Percentiles rank a stretch among this genome's conserved stretches.
phyloP scores from a whole-genome alignment of 2,888 invertebrate species.

The Ischnus inquisitorius region DNA sequence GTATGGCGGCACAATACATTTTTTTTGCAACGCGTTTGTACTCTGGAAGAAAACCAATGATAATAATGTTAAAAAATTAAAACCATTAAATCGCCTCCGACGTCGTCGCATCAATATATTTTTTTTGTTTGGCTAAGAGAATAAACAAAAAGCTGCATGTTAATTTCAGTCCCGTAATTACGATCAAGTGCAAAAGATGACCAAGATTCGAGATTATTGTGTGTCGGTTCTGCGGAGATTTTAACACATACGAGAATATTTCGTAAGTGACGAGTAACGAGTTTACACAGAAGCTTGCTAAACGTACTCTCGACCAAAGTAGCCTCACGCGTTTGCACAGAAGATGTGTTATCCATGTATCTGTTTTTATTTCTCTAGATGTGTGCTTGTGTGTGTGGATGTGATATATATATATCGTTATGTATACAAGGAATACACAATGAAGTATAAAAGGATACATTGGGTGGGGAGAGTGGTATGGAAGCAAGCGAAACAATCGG shows the following conservation, averaged over 20 bases:
- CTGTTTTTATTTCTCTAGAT: slow-evolving; percentile 2
- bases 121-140: not conserved
- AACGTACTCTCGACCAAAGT: slow-evolving; percentile 22
- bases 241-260: slow-evolving; percentile 21
- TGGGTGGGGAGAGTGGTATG: slow-evolving; percentile 22
- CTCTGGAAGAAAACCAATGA: no score
- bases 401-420: slow-evolving; percentile 11
- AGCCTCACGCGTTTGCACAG: slow-evolving; percentile 23
- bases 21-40: no score
- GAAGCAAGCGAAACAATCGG: slow-evolving; percentile 67
- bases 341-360: not conserved
- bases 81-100: no score
- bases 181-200: slow-evolving; percentile 57
- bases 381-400: slow-evolving; percentile 2
- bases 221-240: not conserved
- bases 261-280: slow-evolving; percentile 52
- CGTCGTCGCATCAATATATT: no score
- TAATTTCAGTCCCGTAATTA: slow-evolving; percentile 49
- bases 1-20: no score
- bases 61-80: no score
- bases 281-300: slow-evolving; percentile 56
- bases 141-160: slow-evolving; percentile 1
- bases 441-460: slow-evolving; percentile 52
- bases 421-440: slow-evolving; percentile 50
- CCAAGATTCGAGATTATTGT: slow-evolving; percentile 38